phyloP scores from a whole-genome alignment of 2,113 vertebrate species.

The Anhinga rufa region DNA sequence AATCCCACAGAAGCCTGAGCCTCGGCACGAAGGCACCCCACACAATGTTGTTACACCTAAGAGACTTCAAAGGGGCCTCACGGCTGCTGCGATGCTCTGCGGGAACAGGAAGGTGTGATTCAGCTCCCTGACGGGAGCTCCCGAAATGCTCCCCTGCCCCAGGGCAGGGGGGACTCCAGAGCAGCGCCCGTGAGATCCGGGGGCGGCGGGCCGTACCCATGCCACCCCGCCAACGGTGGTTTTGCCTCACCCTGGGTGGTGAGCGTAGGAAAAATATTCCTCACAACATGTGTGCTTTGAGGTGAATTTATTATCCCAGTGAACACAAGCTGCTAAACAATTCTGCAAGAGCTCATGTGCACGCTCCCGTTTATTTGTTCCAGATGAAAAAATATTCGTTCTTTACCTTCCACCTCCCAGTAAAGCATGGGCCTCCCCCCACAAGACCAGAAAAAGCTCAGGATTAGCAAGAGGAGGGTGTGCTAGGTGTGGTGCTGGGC shows the following conservation, averaged over 20 bases:
- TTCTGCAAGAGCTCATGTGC: neutral
- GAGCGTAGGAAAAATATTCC: neutral
- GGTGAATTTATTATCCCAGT: neutral
- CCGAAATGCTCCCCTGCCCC: neutral
- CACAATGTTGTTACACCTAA: neutral
- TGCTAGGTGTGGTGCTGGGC: neutral
- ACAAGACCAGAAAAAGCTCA: neutral
- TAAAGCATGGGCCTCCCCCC: neutral
- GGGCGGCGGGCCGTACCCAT: neutral
- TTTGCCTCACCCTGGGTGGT: neutral
- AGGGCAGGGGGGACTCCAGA: neutral
- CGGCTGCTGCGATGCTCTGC: neutral
- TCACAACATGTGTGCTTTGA: neutral
- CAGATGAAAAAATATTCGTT: neutral
- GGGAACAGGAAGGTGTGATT: neutral
- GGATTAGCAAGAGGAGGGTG: neutral
- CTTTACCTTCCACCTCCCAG: neutral
- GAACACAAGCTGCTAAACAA: neutral
- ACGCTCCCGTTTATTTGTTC: neutral
- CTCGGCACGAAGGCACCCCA: neutral
- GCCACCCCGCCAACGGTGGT: neutral
- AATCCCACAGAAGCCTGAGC: neutral
- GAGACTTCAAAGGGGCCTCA: neutral
- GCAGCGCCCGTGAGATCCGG: neutral
- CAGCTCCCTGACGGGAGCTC: neutral